Evolutionary conservation across 2,888 invertebrate species (phyloP), one percentile per base, ranked within the genome.

Genomic region (Chouioia cunea): DNA sequence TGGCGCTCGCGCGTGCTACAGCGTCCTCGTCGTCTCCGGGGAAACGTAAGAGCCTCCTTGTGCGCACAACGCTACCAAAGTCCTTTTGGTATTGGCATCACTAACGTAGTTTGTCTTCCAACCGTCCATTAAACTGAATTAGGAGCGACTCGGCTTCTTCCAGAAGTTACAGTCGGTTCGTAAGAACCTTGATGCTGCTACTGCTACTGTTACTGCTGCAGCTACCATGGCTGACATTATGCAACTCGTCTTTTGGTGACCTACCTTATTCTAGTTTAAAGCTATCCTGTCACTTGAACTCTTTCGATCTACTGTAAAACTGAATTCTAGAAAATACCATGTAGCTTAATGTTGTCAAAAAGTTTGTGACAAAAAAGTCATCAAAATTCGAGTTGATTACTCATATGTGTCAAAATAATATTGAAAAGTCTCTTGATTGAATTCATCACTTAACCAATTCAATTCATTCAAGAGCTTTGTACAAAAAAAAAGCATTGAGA

Each of bases 51-150:
- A 57, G 52, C 63, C 43, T 54, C 60, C 53, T 54, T 48, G 16
- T 15, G 10, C 20, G 12, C 18, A 4, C 63, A 57, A 20, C 14
- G 56, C 46, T 47, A 36, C 22, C 60, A 65, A 76, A 77, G 77
- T 79, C 79, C 80, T 80, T 80, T 81, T 76, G 78, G 73, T 75
- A 77, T 77, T 73, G 77, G 77, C 77, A 75, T 77, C 73, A 71
- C 79, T 79, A 81, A 82, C 79, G 77, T 73, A 80, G 81, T 82
- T 82, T 81, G 73, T 76, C 74, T 79, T 76, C 79, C 78, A 77
- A 78, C 75, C 77, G 76, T 69, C 79, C 77, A 76, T 81, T 82
- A 80, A 77, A 79, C 76, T 73, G 76, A 79, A 77, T 79, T 79
- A 79, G 75, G 75, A 60, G 50, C 69, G 71, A 74, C 70, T 74